These are phyloP conservation scores for Delphinapterus leucas DNA, from an alignment of 2,113 vertebrate species.

Conservation along the genomic window DNA sequence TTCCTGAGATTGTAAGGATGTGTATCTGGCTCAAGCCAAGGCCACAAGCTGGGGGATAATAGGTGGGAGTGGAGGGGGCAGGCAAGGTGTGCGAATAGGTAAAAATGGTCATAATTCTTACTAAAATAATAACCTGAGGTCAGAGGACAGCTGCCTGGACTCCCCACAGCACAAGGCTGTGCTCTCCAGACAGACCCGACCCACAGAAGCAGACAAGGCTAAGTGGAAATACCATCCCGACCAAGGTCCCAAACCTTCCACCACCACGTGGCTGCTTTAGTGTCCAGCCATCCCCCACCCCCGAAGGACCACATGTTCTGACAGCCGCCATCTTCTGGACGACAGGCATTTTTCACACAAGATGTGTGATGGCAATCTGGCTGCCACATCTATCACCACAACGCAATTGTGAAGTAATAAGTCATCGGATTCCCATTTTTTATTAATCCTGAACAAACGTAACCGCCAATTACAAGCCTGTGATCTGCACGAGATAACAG, in stretches of 20 bases:
- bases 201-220: background rate
- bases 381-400: background rate
- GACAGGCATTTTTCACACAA: background rate
- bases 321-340: background rate
- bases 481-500: background rate
- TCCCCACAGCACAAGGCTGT: background rate
- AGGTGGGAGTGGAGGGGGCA: background rate
- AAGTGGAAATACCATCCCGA: background rate
- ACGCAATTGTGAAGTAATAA: background rate
- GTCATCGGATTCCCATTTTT: constrained; percentile 37
- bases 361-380: background rate
- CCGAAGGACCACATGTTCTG: background rate
- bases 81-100: background rate
- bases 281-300: rapidly evolving
- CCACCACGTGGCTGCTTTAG: rapidly evolving
- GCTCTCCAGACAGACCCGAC: background rate
- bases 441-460: constrained; percentile 23
- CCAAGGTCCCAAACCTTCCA: background rate
- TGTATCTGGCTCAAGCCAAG: background rate
- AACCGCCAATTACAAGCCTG: background rate
- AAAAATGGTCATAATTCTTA: background rate
- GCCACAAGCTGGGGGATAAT: background rate
- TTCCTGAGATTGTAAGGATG: background rate
- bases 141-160: background rate
- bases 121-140: background rate